phyloP scores from a whole-genome alignment of 2,888 invertebrate species.

The Leptodirus hochenwartii region DNA sequence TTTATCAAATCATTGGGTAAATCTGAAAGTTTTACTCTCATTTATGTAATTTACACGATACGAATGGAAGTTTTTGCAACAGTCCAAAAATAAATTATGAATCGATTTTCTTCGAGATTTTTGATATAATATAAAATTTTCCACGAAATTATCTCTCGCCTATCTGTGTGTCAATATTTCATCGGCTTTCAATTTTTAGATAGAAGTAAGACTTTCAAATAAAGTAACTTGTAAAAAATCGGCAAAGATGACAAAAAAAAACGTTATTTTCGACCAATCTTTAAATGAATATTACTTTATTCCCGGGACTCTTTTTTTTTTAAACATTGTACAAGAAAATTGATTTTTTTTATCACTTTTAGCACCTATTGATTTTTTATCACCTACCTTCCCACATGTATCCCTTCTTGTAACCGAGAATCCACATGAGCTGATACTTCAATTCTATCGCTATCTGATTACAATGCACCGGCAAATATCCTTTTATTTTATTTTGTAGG shows the following conservation, averaged over 20 bases:
- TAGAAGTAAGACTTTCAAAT: too few species aligned
- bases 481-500: conserved; percentile 31
- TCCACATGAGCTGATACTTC: conserved; percentile 42
- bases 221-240: too few species aligned
- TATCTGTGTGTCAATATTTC: too few species aligned
- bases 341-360: conserved; percentile 1
- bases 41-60: neutral
- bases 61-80: too few species aligned
- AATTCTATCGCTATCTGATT: conserved; percentile 44
- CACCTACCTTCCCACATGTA: conserved; percentile 42
- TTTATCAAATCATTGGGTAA: conserved; percentile 35
- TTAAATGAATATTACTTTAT: too few species aligned
- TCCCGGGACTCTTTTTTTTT: too few species aligned
- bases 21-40: conserved; percentile 27
- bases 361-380: too few species aligned
- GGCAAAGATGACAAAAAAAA: too few species aligned
- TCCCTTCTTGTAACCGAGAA: conserved; percentile 36
- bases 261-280: too few species aligned
- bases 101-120: neutral
- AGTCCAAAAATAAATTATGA: neutral
- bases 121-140: neutral
- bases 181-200: too few species aligned
- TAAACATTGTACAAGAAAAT: neutral
- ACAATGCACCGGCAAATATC: conserved; percentile 35
- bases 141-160: too few species aligned